phyloP scores from a whole-genome alignment of 1,140 invertebrate species.

The Planococcus citri region DNA sequence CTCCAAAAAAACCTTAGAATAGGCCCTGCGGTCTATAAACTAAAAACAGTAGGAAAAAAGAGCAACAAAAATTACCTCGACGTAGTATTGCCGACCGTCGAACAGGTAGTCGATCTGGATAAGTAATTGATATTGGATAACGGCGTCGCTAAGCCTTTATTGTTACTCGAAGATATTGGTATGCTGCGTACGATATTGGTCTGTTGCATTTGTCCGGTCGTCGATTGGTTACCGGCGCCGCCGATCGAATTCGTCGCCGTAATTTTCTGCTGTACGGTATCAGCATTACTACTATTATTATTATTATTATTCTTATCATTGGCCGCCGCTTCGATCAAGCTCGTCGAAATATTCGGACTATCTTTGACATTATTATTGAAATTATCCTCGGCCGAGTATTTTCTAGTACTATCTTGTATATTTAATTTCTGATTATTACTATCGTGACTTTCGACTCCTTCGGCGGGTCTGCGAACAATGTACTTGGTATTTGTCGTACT shows the following conservation, averaged over 20 bases:
- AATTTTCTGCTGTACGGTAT: constrained; percentile 13
- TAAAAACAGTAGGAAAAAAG: too few species aligned
- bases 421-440: neutral
- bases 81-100: neutral
- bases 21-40: too few species aligned
- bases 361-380: constrained; percentile 1
- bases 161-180: constrained; percentile 16
- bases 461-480: constrained; percentile 14
- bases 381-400: neutral
- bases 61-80: neutral
- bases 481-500: constrained; percentile 13
- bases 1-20: too few species aligned
- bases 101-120: constrained; percentile 12
- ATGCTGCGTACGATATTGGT: constrained; percentile 37
- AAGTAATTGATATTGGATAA: constrained; percentile 20
- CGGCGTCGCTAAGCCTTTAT: constrained; percentile 21
- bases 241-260: constrained; percentile 26
- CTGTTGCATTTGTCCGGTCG: constrained; percentile 33
- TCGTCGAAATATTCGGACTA: too few species aligned
- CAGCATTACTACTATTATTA: neutral
- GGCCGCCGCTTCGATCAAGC: neutral
- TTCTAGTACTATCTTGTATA: neutral
- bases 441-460: constrained; percentile 20
- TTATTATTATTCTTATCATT: constrained; percentile 11
- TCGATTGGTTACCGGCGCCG: constrained; percentile 28